Conservation (phyloP, 2,888 invertebrate species). For the Campaea margaritaria region DNA sequence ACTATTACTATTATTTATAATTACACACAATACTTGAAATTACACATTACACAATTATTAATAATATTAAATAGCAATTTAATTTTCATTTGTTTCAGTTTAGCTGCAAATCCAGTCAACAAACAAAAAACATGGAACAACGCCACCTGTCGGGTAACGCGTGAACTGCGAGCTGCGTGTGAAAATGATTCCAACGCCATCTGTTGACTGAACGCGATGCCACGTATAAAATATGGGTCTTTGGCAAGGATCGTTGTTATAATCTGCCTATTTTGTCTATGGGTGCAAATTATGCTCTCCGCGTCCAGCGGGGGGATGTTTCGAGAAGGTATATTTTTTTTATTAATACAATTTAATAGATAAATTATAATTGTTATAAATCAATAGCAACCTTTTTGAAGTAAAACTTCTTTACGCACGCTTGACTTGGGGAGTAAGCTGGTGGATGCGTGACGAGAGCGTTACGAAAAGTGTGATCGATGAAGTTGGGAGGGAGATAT, state of each 20-base stretch:
- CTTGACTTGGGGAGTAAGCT: too few species aligned
- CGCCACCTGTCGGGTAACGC: slow-evolving; percentile 48
- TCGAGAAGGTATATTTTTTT: slow-evolving; percentile 63
- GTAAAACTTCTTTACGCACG: too few species aligned
- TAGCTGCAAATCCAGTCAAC: slow-evolving; percentile 11
- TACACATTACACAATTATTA: too few species aligned
- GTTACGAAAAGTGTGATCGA: too few species aligned
- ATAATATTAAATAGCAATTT: not conserved
- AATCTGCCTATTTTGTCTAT: slow-evolving; percentile 72
- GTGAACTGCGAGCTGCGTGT: slow-evolving; percentile 37
- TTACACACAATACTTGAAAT: too few species aligned
- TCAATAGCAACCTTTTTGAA: too few species aligned
- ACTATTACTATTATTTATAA: too few species aligned
- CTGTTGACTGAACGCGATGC: slow-evolving; percentile 71
- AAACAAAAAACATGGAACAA: slow-evolving; percentile 11
- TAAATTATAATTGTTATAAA: not conserved
- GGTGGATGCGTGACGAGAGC: too few species aligned
- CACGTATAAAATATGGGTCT: slow-evolving; percentile 77
- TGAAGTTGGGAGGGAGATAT: too few species aligned
- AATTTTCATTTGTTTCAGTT: slow-evolving; percentile 17
- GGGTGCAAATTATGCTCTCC: slow-evolving; percentile 80
- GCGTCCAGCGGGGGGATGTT: slow-evolving; percentile 67
- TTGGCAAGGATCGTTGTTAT: slow-evolving; percentile 73
- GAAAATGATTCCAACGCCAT: slow-evolving; percentile 51
- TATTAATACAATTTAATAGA: slow-evolving; percentile 4